These are phyloP conservation scores for Lepidurus couesii DNA, from an alignment of 1,140 invertebrate genomes.

Conservation along the genomic window DNA sequence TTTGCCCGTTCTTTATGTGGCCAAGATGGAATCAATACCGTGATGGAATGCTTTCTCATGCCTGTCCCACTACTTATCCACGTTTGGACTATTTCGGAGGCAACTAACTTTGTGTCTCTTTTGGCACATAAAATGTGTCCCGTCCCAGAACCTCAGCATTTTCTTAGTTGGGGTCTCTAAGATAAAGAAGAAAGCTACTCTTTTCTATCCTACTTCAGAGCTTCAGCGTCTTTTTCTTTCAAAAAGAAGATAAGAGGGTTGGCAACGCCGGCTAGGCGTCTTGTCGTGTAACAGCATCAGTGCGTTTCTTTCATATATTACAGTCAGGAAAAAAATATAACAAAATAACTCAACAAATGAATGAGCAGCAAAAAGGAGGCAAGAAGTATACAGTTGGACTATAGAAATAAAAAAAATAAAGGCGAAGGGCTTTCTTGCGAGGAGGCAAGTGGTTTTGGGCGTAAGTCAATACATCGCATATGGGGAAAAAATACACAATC, in stretches of 20 bases:
- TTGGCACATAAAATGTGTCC: background rate
- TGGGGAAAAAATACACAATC: background rate
- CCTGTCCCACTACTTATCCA: background rate
- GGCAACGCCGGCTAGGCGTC: background rate
- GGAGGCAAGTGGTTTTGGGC: slow-evolving; percentile 11
- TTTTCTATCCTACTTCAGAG: background rate
- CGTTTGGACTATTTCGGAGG: background rate
- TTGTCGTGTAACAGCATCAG: slow-evolving; percentile 16
- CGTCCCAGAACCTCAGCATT: background rate
- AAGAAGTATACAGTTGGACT: slow-evolving; percentile 7
- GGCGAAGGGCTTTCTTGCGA: slow-evolving; percentile 12
- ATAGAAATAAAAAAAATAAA: slow-evolving; percentile 23
- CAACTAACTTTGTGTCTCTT: background rate
- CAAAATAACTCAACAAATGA: background rate
- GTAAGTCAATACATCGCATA: slow-evolving; percentile 12
- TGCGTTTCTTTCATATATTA: slow-evolving; percentile 19
- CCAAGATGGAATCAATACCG: background rate
- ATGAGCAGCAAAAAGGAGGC: slow-evolving; percentile 4
- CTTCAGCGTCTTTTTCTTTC: background rate
- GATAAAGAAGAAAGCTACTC: background rate
- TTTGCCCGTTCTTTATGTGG: background rate
- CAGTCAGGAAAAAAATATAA: slow-evolving; percentile 6
- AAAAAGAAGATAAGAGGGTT: background rate
- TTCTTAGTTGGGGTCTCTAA: background rate
- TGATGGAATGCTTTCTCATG: background rate